These are phyloP conservation scores for Himalopsyche anomala DNA, from an alignment of 2,888 invertebrate genomes.

Conservation along the genomic window DNA sequence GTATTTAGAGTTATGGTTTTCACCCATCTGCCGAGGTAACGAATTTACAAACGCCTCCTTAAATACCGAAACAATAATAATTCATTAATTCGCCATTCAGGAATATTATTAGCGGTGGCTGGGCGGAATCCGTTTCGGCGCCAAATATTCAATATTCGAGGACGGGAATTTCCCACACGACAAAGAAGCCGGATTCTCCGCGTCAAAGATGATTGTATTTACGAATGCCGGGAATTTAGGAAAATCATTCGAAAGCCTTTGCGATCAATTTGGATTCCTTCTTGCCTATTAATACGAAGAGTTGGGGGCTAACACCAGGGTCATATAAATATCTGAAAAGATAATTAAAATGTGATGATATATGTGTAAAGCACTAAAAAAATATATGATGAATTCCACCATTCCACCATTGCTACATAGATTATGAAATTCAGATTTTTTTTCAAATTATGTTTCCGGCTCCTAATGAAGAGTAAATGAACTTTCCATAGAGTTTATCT, in stretches of 20 bases:
- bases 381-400: background rate
- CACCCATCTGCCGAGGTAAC: background rate
- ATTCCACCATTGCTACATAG: background rate
- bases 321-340: too few species aligned
- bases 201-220: constrained; percentile 26
- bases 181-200: constrained; percentile 16
- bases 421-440: too few species aligned
- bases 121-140: constrained; percentile 26
- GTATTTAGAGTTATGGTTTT: too few species aligned
- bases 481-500: too few species aligned
- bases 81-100: constrained; percentile 13
- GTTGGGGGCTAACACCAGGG: background rate
- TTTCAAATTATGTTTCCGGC: too few species aligned
- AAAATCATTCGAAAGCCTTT: background rate
- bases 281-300: background rate
- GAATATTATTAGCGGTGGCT: background rate
- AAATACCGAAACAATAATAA: constrained; percentile 24
- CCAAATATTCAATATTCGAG: background rate
- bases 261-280: constrained; percentile 21
- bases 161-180: background rate
- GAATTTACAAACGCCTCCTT: background rate
- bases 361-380: too few species aligned
- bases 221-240: constrained; percentile 3
- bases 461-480: too few species aligned
- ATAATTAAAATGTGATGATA: too few species aligned